Conservation (phyloP, 1,140 invertebrate species). For the Callitettix versicolor region DNA sequence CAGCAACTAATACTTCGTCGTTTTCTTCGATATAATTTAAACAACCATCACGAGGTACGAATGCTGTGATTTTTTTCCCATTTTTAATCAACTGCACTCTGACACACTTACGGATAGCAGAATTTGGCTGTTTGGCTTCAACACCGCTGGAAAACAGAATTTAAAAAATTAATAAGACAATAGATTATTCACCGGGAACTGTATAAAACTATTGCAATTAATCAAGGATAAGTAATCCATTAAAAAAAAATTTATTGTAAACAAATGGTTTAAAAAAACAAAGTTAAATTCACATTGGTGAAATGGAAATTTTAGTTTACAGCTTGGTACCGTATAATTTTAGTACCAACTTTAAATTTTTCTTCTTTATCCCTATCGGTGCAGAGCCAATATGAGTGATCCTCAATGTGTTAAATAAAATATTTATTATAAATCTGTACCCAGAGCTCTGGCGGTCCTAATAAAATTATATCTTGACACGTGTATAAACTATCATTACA, state of each 20-base stretch:
- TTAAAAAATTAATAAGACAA: neutral
- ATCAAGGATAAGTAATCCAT: neutral
- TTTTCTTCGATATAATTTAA: slow-evolving; percentile 99
- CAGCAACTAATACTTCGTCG: slow-evolving; percentile 98
- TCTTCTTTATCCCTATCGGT: too few species aligned
- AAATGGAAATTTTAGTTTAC: too few species aligned
- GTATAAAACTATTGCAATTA: neutral
- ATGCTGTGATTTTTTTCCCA: slow-evolving; percentile 99
- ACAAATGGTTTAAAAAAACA: neutral
- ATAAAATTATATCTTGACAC: too few species aligned
- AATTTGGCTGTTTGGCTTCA: slow-evolving; percentile 99
- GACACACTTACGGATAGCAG: slow-evolving; percentile 99
- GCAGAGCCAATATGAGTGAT: too few species aligned
- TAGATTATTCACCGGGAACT: neutral
- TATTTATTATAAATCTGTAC: too few species aligned
- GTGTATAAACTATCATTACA: too few species aligned
- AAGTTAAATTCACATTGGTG: too few species aligned
- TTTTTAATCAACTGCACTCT: slow-evolving; percentile 99
- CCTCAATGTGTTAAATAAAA: too few species aligned
- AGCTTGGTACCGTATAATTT: too few species aligned
- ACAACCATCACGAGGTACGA: slow-evolving; percentile 98
- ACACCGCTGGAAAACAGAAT: slow-evolving; percentile 70
- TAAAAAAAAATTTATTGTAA: neutral
- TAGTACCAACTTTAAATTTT: too few species aligned
- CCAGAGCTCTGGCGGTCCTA: too few species aligned